Evolutionary conservation across 2,797 vertebrate species (phyloP).

Genomic region (Podargus strigoides): DNA sequence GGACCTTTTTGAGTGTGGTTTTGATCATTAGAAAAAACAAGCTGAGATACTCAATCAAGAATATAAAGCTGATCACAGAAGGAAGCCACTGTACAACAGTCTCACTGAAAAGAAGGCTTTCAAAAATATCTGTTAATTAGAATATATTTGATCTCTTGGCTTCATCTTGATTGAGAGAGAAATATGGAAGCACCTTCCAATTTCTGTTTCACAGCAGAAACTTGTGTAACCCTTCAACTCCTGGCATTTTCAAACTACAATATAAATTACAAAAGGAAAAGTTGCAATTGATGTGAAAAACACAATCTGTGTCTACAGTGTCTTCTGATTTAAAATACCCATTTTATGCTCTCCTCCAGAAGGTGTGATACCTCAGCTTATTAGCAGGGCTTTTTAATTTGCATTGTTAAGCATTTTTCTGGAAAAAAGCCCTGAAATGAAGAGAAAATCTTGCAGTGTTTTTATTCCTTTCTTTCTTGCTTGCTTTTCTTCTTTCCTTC

Average conservation of each 20-base stretch:
- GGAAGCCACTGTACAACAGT: background rate
- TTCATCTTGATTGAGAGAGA: conserved; percentile 37
- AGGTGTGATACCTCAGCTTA: conserved; percentile 16
- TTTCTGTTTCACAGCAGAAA: conserved; percentile 17
- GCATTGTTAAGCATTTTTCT: background rate
- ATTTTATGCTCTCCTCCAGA: background rate
- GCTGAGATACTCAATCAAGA: background rate
- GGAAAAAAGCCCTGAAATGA: background rate
- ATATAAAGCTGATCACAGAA: conserved; percentile 32
- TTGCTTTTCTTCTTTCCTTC: background rate
- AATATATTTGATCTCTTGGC: conserved; percentile 30
- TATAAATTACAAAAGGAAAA: conserved; percentile 27
- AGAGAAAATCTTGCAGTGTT: background rate
- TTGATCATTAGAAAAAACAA: conserved; percentile 8
- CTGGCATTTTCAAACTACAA: conserved; percentile 13
- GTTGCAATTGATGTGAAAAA: conserved; percentile 24
- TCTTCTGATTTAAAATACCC: conserved; percentile 10
- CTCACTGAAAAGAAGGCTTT: background rate
- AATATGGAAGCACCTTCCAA: conserved; percentile 11
- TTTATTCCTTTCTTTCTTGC: background rate
- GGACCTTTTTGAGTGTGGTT: background rate
- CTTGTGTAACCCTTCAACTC: background rate
- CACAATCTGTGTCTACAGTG: background rate
- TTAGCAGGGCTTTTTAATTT: background rate
- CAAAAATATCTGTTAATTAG: conserved; percentile 18